Percentiles rank a stretch among this genome's conserved stretches.
These are phyloP conservation scores for Cyanocitta stelleri DNA, from an alignment of 2,113 vertebrate genomes.

Conservation along the genomic window DNA sequence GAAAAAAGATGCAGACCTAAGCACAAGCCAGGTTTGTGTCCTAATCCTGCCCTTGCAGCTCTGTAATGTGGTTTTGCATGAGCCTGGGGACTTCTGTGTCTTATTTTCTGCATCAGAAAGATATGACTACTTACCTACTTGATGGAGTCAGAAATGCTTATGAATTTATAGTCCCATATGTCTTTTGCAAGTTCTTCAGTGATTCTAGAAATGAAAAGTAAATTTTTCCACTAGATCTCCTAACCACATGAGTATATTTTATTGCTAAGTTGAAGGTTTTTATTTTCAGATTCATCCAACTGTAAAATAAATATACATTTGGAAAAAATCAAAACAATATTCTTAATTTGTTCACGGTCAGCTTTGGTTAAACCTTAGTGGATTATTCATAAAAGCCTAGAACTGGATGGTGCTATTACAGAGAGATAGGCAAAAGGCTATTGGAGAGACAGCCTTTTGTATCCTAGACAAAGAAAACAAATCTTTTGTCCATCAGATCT, in stretches of 20 bases:
- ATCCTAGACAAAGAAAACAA: constrained; percentile 12
- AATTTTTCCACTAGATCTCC: constrained; percentile 26
- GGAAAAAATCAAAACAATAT: constrained; percentile 35
- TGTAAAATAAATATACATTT: constrained; percentile 39
- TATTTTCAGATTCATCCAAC: constrained; percentile 39
- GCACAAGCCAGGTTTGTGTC: background rate
- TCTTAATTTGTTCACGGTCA: constrained; percentile 1
- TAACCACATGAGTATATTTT: constrained; percentile 8
- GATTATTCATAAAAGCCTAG: background rate
- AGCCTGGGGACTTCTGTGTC: background rate
- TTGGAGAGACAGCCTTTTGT: background rate
- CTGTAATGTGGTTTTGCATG: background rate
- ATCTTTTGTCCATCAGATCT: background rate
- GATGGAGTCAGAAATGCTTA: constrained; percentile 37
- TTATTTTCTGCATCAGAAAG: constrained; percentile 9
- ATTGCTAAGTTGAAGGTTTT: constrained; percentile 42
- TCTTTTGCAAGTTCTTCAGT: constrained; percentile 9
- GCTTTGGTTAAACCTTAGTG: constrained; percentile 16
- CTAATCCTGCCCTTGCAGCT: background rate
- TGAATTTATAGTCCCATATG: constrained; percentile 18
- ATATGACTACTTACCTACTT: constrained; percentile 8
- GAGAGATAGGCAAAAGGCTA: background rate
- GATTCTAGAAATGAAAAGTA: constrained; percentile 24
- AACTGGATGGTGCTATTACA: background rate
- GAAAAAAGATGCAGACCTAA: background rate